Evolutionary conservation across 2,888 invertebrate species (phyloP), one percentile per base, ranked within the genome.

Genomic region (Pachymerium ferrugineum): DNA sequence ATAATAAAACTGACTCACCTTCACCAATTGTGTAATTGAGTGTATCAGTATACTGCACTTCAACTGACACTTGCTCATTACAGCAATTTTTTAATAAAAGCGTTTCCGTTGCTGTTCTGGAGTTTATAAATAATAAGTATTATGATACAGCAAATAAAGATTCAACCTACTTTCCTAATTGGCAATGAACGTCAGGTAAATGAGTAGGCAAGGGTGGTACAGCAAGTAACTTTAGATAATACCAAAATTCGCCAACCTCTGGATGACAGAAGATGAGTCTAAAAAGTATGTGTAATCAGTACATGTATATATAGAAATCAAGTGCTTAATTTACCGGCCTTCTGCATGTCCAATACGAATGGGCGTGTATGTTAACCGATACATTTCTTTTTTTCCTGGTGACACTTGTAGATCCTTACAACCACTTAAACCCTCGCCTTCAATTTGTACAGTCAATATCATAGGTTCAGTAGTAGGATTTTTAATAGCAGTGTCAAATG

Each of bases 231-330:
- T 25, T 31, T 3, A 71, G 16, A 8, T 14, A 16, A 71, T 71
- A 71, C 71, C 71, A 71, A 71, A 71, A 71, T 71, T 71, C 71
- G 3, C 71, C 71, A 22, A 71, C 38, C 16, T 71, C 71, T 14
- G 22, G n/a, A 33, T 71, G 71, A 38, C 22, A 71, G 35, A 71
- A 71, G 3, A 71, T 38, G 12, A 71, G 30, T 22, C 71, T 71
- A 28, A 16, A 70, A 38, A 67, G 22, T 19, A 14, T 22, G 22
- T 35, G 8, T 35, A 35, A 35, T 35, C 14, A 35, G 8, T 14
- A 35, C 8, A 35, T 35, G 8, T 35, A 35, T 35, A 35, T 35
- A 14, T 14, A 35, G 35, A 10, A 10, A 35, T 35, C 35, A 35
- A 54, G 19, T 68, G 30, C 29, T 70, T 70, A 19, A n/a, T 19